These are phyloP conservation scores for Aporophyla lueneburgensis DNA, from an alignment of 2,888 invertebrate species.

Conservation along the genomic window DNA sequence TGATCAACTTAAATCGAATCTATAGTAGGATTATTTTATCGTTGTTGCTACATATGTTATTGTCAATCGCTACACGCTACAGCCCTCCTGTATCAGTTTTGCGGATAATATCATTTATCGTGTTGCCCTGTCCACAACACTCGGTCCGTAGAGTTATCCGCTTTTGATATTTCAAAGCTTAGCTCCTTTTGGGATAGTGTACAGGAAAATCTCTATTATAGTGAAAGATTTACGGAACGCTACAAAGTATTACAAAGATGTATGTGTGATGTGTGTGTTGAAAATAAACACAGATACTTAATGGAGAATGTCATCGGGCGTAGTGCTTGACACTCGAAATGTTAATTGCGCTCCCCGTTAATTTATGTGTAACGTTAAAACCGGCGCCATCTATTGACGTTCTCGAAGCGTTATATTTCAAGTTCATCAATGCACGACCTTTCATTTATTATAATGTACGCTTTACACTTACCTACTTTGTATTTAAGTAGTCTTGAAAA, in stretches of 20 bases:
- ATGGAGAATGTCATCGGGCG: conserved; percentile 43
- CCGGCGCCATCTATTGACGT: conserved; percentile 43
- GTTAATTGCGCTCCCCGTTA: conserved; percentile 54
- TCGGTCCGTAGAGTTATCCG: conserved; percentile 57
- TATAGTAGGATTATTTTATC: conserved; percentile 36
- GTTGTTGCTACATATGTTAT: conserved; percentile 48
- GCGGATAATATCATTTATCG: conserved; percentile 67
- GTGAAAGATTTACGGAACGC: conserved; percentile 58
- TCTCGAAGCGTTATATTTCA: conserved; percentile 9
- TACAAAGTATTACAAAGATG: conserved; percentile 36
- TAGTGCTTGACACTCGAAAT: conserved; percentile 51
- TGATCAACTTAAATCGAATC: conserved; percentile 1
- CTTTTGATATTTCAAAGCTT: conserved; percentile 67
- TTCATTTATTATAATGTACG: conserved; percentile 4
- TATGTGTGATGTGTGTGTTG: conserved; percentile 27
- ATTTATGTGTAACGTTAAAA: conserved; percentile 47
- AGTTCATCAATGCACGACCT: background rate
- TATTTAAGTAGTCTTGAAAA: background rate
- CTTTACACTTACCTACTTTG: background rate
- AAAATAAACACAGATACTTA: conserved; percentile 42
- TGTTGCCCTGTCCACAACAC: conserved; percentile 66
- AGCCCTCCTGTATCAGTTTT: conserved; percentile 60
- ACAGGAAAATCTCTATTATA: conserved; percentile 56
- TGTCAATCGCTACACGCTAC: conserved; percentile 51
- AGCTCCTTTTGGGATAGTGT: conserved; percentile 51